Conservation (phyloP, 2,797 vertebrate genomes). For the Eupleurogrammus muticus region DNA sequence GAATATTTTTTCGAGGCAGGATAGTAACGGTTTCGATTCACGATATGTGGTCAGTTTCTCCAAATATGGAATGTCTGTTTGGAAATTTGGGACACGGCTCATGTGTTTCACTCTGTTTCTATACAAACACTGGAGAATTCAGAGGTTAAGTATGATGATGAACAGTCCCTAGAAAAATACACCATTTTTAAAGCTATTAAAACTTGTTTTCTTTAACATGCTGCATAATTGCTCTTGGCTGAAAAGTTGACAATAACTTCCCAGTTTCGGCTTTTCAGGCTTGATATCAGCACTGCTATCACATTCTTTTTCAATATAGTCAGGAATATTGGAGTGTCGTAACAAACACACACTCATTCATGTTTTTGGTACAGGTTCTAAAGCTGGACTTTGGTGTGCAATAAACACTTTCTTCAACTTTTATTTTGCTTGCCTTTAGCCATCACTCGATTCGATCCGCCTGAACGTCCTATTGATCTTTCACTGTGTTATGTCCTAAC, state of each 20-base stretch:
- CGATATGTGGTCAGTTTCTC: too few relatives aligned
- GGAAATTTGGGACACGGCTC: too few relatives aligned
- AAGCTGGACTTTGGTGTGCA: neutral
- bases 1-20: too few relatives aligned
- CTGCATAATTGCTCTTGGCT: neutral
- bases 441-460: neutral
- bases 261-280: neutral
- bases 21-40: too few relatives aligned
- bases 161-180: neutral
- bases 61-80: too few relatives aligned
- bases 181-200: neutral
- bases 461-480: neutral
- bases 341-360: neutral
- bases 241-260: neutral
- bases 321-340: neutral
- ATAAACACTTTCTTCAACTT: neutral
- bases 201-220: neutral
- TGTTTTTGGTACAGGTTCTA: neutral
- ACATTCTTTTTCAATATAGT: neutral
- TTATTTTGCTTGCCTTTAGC: neutral
- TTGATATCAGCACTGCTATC: neutral
- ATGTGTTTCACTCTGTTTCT: slow-evolving; percentile 4
- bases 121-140: slow-evolving; percentile 21
- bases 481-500: neutral
- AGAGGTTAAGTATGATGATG: slow-evolving; percentile 1